Conservation (phyloP, 1,140 invertebrate species). For the Arctopsyche grandis region DNA sequence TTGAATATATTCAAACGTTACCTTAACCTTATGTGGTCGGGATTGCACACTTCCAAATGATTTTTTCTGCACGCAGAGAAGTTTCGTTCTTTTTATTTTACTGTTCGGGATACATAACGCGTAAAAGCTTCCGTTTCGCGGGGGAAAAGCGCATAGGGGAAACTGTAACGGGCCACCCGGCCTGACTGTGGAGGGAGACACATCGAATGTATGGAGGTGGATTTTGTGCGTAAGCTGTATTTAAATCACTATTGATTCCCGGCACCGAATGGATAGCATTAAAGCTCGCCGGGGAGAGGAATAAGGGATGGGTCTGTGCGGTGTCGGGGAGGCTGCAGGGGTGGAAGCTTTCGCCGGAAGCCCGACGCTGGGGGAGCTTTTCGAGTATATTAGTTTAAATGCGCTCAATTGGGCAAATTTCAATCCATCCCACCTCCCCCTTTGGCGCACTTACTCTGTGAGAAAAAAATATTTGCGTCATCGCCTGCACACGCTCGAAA, state of each 20-base stretch:
- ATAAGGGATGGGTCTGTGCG: background rate
- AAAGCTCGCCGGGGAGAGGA: conserved; percentile 32
- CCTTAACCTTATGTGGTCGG: background rate
- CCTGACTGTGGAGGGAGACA: conserved; percentile 45
- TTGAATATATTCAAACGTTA: background rate
- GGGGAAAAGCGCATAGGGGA: conserved; percentile 24
- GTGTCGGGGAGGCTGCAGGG: background rate
- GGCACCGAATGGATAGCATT: conserved; percentile 37
- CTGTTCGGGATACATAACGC: too few relatives aligned
- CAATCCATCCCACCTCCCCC: background rate
- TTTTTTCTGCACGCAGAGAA: too few relatives aligned
- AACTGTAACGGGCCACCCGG: background rate
- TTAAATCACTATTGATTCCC: conserved; percentile 55
- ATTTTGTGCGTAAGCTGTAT: conserved; percentile 54
- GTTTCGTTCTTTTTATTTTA: too few relatives aligned
- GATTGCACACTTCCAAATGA: too few relatives aligned
- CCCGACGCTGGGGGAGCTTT: background rate
- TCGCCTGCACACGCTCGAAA: background rate
- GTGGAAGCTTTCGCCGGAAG: background rate
- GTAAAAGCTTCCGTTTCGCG: conserved; percentile 20
- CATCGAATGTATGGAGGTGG: conserved; percentile 48
- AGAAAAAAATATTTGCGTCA: conserved; percentile 15
- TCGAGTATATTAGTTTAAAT: conserved; percentile 53
- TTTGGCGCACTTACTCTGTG: background rate
- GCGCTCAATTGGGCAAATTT: conserved; percentile 52